Percentiles rank a stretch among this genome's conserved stretches.
Conservation (phyloP, 2,888 invertebrate genomes). For the Deroplatys truncata region DNA sequence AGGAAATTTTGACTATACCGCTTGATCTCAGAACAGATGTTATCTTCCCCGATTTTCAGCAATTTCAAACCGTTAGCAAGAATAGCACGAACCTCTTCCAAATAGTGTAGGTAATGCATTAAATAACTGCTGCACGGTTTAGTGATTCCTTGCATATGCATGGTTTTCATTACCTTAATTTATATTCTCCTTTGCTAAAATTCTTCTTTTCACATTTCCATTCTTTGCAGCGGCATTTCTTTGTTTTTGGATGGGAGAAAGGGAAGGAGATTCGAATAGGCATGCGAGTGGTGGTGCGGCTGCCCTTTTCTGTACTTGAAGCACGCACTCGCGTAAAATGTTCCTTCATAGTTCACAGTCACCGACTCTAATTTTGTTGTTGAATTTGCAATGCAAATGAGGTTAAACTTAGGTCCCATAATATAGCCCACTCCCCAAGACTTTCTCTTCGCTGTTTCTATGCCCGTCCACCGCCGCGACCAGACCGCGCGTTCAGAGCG, state of each 20-base stretch:
- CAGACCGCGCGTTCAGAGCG: not conserved
- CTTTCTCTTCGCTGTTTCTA: not conserved
- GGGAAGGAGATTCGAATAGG: not conserved
- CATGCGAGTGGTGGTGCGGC: not conserved
- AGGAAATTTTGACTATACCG: too few species aligned
- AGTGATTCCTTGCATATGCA: not conserved
- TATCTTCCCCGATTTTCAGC: too few species aligned
- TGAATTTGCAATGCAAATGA: conserved; percentile 21
- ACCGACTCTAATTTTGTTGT: conserved; percentile 11
- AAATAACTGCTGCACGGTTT: not conserved
- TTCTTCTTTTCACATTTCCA: not conserved
- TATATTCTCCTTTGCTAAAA: not conserved
- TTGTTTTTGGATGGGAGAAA: not conserved
- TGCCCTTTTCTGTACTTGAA: not conserved
- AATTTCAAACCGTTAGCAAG: too few species aligned
- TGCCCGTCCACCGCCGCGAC: not conserved
- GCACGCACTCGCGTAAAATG: conserved; percentile 8
- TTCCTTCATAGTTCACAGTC: conserved; percentile 14
- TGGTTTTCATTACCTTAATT: not conserved
- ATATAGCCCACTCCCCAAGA: not conserved
- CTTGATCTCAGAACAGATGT: too few species aligned
- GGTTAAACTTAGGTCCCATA: conserved; percentile 2
- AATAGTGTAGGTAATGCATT: not conserved
- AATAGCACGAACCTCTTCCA: not conserved
- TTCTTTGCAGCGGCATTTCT: not conserved